phyloP scores from a whole-genome alignment of 2,113 vertebrate species.

The Mormyrus lacerda region DNA sequence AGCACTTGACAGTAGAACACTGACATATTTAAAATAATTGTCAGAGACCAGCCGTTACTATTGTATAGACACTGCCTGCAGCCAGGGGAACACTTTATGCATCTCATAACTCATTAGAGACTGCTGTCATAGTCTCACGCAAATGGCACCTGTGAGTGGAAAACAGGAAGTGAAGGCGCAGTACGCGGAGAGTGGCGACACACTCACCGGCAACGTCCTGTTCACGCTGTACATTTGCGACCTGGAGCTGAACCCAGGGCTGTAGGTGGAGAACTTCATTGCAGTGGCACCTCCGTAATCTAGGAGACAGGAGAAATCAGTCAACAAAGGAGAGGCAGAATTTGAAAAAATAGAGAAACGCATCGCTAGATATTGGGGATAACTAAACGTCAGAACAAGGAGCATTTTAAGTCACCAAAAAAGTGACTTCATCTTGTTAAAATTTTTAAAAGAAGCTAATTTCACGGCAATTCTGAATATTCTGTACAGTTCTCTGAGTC shows the following conservation, averaged over 20 bases:
- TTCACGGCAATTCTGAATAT: neutral
- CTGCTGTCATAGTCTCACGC: neutral
- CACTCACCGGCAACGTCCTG: conserved; percentile 55
- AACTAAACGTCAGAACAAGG: neutral
- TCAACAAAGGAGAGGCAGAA: neutral
- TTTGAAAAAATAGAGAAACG: neutral
- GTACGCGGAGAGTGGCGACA: neutral
- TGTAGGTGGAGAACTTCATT: conserved; percentile 35
- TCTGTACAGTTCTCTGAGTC: neutral
- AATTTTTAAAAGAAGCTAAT: neutral
- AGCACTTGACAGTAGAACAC: neutral
- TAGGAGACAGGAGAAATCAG: conserved; percentile 28
- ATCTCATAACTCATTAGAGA: neutral
- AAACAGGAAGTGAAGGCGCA: neutral
- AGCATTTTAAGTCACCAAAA: neutral
- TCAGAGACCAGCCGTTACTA: neutral
- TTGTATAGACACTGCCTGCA: neutral
- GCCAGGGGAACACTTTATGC: neutral
- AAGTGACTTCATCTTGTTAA: neutral
- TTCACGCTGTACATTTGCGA: conserved; percentile 52
- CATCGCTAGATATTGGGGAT: neutral
- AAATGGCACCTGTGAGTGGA: neutral
- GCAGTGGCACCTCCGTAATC: conserved; percentile 39
- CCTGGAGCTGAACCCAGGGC: conserved; percentile 56
- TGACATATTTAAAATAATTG: neutral